Conservation (phyloP, 2,797 vertebrate species). For the Hozukius guyotensis region DNA sequence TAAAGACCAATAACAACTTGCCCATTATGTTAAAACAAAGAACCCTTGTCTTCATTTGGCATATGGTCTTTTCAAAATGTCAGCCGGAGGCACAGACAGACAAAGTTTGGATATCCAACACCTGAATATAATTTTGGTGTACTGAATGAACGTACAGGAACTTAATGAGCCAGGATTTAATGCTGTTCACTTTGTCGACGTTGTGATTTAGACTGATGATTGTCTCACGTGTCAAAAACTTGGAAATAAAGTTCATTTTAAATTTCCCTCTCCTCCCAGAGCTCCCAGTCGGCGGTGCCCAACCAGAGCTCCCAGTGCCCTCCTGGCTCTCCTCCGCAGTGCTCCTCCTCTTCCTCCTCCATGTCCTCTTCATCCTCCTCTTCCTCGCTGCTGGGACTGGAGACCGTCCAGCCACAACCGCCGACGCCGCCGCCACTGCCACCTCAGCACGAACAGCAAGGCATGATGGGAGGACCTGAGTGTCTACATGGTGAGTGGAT, state of each 20-base stretch:
- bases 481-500: constrained; percentile 81
- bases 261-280: constrained; percentile 55
- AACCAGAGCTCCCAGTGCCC: constrained; percentile 86
- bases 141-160: neutral
- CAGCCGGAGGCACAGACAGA: neutral
- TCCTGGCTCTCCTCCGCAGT: constrained; percentile 79
- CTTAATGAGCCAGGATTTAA: neutral
- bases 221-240: neutral
- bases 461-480: constrained; percentile 82
- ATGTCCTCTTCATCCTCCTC: constrained; percentile 85
- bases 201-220: neutral
- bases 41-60: neutral
- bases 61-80: neutral
- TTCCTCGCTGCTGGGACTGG: constrained; percentile 86
- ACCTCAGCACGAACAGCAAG: constrained; percentile 69
- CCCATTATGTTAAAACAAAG: neutral
- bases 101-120: neutral
- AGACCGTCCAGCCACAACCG: constrained; percentile 84
- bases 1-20: neutral
- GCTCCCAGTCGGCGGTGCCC: constrained; percentile 79
- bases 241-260: neutral
- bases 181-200: neutral
- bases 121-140: neutral
- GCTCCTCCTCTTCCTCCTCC: constrained; percentile 84
- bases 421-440: constrained; percentile 74